Conservation (phyloP, 2,797 vertebrate genomes). For the Hafferia zeledoni region DNA sequence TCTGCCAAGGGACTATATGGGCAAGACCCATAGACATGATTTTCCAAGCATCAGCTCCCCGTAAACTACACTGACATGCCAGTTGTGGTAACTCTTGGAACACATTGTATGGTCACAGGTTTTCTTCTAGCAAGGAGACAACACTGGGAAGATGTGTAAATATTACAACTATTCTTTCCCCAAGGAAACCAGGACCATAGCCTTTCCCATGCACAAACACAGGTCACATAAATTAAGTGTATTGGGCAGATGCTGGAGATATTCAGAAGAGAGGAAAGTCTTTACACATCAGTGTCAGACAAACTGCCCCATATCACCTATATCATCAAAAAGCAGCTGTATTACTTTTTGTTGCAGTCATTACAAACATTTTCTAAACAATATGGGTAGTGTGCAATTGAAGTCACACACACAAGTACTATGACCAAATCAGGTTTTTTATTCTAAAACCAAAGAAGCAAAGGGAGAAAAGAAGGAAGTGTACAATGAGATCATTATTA, state of each 20-base stretch:
- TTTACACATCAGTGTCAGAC: background rate
- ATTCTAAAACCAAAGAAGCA: background rate
- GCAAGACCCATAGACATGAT: background rate
- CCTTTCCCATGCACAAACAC: background rate
- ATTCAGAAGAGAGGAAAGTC: background rate
- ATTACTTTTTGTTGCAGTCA: background rate
- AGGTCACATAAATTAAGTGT: background rate
- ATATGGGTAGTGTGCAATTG: background rate
- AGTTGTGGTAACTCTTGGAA: background rate
- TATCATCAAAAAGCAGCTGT: background rate
- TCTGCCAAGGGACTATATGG: rapidly evolving
- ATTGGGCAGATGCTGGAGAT: background rate
- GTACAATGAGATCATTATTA: background rate
- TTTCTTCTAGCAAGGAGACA: background rate
- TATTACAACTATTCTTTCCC: background rate
- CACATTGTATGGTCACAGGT: rapidly evolving
- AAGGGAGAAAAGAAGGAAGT: background rate
- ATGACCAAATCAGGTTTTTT: background rate
- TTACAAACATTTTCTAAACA: background rate
- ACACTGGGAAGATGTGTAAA: background rate
- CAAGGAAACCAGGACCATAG: background rate
- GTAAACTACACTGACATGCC: background rate
- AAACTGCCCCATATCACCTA: background rate
- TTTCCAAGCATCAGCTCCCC: background rate
- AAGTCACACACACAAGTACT: background rate